Evolutionary conservation across 2,797 vertebrate species (phyloP).

Genomic region (Sparus aurata): DNA sequence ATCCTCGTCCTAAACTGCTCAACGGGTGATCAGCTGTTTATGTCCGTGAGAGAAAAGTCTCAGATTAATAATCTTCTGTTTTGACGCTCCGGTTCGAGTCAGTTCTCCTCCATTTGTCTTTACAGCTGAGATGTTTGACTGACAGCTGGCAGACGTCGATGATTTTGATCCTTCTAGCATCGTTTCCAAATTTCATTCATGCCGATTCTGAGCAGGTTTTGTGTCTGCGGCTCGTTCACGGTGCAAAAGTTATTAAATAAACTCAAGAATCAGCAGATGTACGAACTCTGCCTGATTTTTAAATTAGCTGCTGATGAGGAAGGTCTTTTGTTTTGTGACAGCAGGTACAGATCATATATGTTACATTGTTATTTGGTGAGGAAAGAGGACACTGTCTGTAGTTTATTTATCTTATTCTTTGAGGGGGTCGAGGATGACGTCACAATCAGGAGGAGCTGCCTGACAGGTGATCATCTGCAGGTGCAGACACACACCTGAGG

Average conservation of each 20-base stretch:
- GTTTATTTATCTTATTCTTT: neutral
- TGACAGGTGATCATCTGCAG: neutral
- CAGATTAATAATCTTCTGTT: neutral
- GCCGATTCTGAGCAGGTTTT: neutral
- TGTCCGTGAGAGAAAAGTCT: neutral
- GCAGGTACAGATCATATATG: no score
- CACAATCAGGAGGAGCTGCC: neutral
- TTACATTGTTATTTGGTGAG: no score
- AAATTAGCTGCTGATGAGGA: neutral
- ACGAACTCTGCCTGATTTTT: neutral
- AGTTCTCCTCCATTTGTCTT: neutral
- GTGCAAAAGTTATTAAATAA: neutral
- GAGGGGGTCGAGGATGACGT: neutral
- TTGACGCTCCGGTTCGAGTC: neutral
- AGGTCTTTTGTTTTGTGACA: no score
- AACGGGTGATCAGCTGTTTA: neutral
- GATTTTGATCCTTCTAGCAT: neutral
- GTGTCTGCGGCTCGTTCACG: neutral
- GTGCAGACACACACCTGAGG: neutral
- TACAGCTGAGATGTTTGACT: neutral
- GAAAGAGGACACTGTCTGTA: no score
- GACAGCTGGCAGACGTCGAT: neutral
- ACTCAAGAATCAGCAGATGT: no score
- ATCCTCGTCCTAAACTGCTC: no score
- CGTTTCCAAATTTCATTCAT: neutral